Percentiles rank a stretch among this genome's conserved stretches.
Evolutionary conservation across 2,797 vertebrate genomes (phyloP).

Genomic region (Sphenodon punctatus): DNA sequence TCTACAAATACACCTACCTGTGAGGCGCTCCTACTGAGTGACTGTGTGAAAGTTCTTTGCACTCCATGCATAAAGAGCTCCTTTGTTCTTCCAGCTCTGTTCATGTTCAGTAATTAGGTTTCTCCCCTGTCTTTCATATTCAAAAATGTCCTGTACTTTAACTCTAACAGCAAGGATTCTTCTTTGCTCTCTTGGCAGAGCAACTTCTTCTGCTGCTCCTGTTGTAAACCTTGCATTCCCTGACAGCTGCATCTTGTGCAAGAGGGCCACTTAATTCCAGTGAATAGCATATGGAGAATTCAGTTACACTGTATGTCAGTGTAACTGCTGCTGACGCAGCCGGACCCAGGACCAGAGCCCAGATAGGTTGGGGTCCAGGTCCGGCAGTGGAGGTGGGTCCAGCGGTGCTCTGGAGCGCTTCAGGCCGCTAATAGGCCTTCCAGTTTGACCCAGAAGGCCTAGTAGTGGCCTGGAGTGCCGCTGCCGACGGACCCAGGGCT

Average conservation of each 20-base stretch:
- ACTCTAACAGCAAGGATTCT: background rate
- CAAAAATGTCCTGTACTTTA: background rate
- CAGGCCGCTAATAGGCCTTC: no score
- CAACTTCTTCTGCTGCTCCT: background rate
- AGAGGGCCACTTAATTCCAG: background rate
- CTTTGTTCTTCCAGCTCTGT: background rate
- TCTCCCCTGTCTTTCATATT: background rate
- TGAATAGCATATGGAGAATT: background rate
- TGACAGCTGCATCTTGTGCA: background rate
- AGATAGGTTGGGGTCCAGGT: no score
- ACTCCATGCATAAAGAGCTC: no score
- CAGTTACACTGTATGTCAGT: background rate
- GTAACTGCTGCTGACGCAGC: no score
- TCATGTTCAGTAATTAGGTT: background rate
- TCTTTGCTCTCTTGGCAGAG: background rate
- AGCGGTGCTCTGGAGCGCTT: no score
- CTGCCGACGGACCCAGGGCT: no score
- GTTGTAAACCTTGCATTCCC: background rate
- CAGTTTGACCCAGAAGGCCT: no score
- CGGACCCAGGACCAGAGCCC: background rate
- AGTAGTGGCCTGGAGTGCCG: no score
- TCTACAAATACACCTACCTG: no score
- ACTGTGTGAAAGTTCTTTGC: no score
- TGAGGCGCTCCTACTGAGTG: no score
- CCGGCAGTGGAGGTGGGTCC: no score